Conservation (phyloP, 2,888 invertebrate genomes). For the Ornithoptera priamus region DNA sequence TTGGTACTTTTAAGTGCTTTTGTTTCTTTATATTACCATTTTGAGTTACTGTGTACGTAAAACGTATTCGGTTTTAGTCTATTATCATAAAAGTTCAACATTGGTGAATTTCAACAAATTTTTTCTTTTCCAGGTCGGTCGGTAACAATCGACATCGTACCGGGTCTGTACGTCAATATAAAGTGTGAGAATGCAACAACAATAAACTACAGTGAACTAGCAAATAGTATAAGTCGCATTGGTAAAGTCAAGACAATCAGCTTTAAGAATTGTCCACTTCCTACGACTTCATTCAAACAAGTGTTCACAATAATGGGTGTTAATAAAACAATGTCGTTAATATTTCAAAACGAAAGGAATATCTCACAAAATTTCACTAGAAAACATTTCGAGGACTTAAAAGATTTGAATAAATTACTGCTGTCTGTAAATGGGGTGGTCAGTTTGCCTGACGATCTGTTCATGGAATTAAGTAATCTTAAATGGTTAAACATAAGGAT, state of each 20-base stretch:
- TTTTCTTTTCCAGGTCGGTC: constrained; percentile 58
- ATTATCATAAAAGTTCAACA: background rate
- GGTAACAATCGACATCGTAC: constrained; percentile 67
- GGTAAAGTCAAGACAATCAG: constrained; percentile 69
- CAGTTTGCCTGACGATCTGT: constrained; percentile 81
- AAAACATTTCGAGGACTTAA: constrained; percentile 80
- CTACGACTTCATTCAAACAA: constrained; percentile 71
- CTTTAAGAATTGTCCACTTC: constrained; percentile 78
- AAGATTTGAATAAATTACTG: constrained; percentile 75
- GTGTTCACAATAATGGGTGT: constrained; percentile 71
- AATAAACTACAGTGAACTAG: constrained; percentile 69
- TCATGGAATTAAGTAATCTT: constrained; percentile 81
- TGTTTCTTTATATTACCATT: constrained; percentile 4
- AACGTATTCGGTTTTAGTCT: background rate
- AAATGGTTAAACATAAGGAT: constrained; percentile 82
- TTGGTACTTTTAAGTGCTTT: constrained; percentile 50
- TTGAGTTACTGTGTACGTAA: background rate
- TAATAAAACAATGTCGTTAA: constrained; percentile 73
- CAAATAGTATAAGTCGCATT: constrained; percentile 67
- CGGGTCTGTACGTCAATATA: constrained; percentile 67
- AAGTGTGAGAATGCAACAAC: constrained; percentile 66
- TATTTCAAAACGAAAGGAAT: constrained; percentile 77
- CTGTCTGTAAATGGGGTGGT: constrained; percentile 82
- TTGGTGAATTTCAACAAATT: background rate
- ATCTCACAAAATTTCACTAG: constrained; percentile 78